phyloP scores from a whole-genome alignment of 2,888 invertebrate species.

The Pilophorus perplexus region DNA sequence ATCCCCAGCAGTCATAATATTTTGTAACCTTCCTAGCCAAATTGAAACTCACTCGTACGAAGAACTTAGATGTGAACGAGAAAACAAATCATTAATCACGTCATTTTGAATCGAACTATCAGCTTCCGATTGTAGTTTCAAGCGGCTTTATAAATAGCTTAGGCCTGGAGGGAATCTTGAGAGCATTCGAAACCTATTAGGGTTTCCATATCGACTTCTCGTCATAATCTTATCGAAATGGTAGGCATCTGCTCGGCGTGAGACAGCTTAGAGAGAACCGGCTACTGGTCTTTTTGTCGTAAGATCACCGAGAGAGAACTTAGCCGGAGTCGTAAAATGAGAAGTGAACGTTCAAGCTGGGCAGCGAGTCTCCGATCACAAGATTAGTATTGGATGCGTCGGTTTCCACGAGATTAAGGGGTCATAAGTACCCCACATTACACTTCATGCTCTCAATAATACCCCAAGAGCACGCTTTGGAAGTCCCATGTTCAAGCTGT shows the following conservation, averaged over 20 bases:
- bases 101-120: slow-evolving; percentile 2
- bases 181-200: slow-evolving; percentile 29
- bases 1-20: no score
- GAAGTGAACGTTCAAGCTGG: neutral
- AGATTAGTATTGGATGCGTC: no score
- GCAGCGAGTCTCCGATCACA: no score
- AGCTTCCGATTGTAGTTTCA: slow-evolving; percentile 23
- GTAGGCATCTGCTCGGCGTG: slow-evolving; percentile 11
- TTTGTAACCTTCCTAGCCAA: no score
- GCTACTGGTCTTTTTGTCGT: slow-evolving; percentile 17
- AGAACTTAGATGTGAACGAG: neutral
- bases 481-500: no score
- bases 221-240: slow-evolving; percentile 28
- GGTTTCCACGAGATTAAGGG: no score
- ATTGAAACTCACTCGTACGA: no score
- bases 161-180: slow-evolving; percentile 13
- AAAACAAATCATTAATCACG: slow-evolving; percentile 20
- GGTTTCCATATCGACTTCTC: slow-evolving; percentile 16
- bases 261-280: neutral
- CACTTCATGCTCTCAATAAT: no score
- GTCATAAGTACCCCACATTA: no score
- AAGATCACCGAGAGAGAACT: slow-evolving; percentile 15
- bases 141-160: slow-evolving; percentile 11
- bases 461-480: no score
- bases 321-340: slow-evolving; percentile 22